Percentiles rank a stretch among this genome's conserved stretches.
Conservation (phyloP, 2,797 vertebrate genomes). For the Schizopygopsis malacanthus region DNA sequence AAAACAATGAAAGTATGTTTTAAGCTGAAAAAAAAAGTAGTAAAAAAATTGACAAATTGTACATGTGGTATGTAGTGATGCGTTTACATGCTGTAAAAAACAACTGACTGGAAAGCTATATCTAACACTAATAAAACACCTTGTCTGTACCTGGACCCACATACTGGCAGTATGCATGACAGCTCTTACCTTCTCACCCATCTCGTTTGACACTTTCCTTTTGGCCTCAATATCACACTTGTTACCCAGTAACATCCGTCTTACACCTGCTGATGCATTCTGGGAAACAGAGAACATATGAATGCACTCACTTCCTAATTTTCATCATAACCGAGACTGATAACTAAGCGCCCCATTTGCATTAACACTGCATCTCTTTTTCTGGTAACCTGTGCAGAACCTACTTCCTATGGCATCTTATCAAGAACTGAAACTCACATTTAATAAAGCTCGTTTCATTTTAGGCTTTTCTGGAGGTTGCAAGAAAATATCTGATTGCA, state of each 20-base stretch:
- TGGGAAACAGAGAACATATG: constrained; percentile 64
- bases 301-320: constrained; percentile 19
- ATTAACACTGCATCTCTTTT: background rate
- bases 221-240: constrained; percentile 95
- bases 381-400: background rate
- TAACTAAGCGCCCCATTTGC: constrained; percentile 14
- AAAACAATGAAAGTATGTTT: background rate
- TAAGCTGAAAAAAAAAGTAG: background rate
- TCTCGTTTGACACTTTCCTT: constrained; percentile 87
- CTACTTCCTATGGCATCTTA: constrained; percentile 20
- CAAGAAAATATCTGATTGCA: background rate
- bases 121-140: background rate
- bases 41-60: background rate
- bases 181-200: constrained; percentile 85
- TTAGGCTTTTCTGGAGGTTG: constrained; percentile 11
- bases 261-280: constrained; percentile 91
- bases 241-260: constrained; percentile 90
- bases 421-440: constrained; percentile 41
- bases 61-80: background rate
- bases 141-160: background rate
- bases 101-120: background rate
- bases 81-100: background rate
- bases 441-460: constrained; percentile 11
- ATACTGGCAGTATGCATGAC: background rate
- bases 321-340: background rate